phyloP scores from a whole-genome alignment of 2,888 invertebrate genomes.

The Xylota sylvarum region DNA sequence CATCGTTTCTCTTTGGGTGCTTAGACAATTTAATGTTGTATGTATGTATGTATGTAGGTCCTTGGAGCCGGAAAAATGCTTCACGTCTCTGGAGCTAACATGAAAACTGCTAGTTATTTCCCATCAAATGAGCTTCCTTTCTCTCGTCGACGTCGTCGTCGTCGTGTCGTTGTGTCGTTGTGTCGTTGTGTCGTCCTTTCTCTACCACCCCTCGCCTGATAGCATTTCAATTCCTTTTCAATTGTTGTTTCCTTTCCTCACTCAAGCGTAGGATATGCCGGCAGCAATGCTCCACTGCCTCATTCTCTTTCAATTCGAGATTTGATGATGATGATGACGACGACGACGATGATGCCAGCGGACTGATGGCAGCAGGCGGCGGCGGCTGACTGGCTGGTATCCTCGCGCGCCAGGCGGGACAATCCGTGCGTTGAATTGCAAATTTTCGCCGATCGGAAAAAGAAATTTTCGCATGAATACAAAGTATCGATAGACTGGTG shows the following conservation, averaged over 20 bases:
- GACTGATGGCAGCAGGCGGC: slow-evolving; percentile 27
- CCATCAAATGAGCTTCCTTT: slow-evolving; percentile 74
- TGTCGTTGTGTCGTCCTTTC: neutral
- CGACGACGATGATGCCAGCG: slow-evolving; percentile 28
- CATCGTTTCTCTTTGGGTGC: slow-evolving; percentile 46
- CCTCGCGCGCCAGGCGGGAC: slow-evolving; percentile 33
- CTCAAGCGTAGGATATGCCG: slow-evolving; percentile 49
- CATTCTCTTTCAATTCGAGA: slow-evolving; percentile 55
- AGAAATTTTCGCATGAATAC: slow-evolving; percentile 73
- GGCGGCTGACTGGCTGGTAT: slow-evolving; percentile 32
- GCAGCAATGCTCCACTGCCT: slow-evolving; percentile 6
- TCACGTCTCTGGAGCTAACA: slow-evolving; percentile 52
- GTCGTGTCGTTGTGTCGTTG: neutral
- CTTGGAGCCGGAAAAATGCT: slow-evolving; percentile 63
- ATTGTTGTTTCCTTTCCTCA: slow-evolving; percentile 63
- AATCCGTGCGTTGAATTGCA: slow-evolving; percentile 74
- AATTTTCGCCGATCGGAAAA: slow-evolving; percentile 69
- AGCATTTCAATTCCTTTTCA: slow-evolving; percentile 71
- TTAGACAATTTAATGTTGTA: slow-evolving; percentile 68
- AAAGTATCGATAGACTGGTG: slow-evolving; percentile 70
- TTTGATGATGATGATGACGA: slow-evolving; percentile 64
- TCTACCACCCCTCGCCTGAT: slow-evolving; percentile 2
- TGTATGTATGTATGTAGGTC: slow-evolving; percentile 47
- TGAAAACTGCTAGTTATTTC: slow-evolving; percentile 70
- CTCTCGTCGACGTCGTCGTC: slow-evolving; percentile 2